Base-by-base conservation (phyloP, 2,797 vertebrate genomes). In the Prunella strophiata region DNA sequence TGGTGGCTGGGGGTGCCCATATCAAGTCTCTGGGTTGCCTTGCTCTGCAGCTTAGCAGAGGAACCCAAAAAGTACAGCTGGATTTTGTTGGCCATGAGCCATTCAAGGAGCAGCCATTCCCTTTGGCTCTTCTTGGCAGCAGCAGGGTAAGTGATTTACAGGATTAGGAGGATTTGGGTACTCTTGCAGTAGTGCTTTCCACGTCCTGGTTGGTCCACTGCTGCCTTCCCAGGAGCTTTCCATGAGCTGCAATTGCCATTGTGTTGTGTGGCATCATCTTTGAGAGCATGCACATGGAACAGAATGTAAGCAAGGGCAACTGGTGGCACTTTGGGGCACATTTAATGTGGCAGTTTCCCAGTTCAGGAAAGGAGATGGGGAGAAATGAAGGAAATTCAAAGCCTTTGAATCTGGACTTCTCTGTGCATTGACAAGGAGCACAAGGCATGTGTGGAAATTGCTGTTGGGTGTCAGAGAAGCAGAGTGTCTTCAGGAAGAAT, bases 401-500 rank as follows among this genome's bases (percentile, higher is more conserved):
- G n/a, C 32, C 4, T 29, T 54, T 62, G 21, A 47, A 23, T 82
- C 27, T 23, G 55, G 30, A 30, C 30, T 76, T n/a, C 16, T 47
- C 12, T 3, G 2, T 10, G 27, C 18, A 2, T 11, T 65, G 66
- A 27, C 16, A 63, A 23, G 15, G 52, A 71, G 30, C 0, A 1
- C 5, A 16, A 2, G 7, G 25, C 0, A 0, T 3, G 29, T 57
- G 21, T 0, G 0, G 19, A 52, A 55, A 42, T 23, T 81, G 58
- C 54, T 42, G 42, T 7, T 29, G 40, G 22, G 10, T 0, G 0
- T 43, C 57, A 30, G 73, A 78, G 47, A 66, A 67, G 8, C 2
- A 2, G 4, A 16, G 3, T 7, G 2, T 62, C 14, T 52, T 72
- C 47, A 40, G 43, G 55, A 54, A 48, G 30, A 45, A 3, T 19